Evolutionary conservation across 2,113 vertebrate species (phyloP).

Genomic region (Brachyhypopomus gauderio): DNA sequence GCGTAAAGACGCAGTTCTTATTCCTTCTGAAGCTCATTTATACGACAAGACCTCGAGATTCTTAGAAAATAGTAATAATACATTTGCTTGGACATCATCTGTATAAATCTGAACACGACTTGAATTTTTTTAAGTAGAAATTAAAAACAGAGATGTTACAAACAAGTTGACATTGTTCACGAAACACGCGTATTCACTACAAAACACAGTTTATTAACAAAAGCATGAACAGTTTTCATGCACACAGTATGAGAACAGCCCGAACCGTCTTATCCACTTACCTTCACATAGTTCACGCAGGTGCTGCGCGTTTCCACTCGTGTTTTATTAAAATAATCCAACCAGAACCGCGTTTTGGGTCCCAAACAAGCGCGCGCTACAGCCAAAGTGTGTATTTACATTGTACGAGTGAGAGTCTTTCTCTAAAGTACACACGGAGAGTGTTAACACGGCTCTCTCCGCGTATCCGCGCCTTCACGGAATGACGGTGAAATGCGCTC

Average conservation of each 20-base stretch:
- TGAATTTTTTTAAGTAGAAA: too few species aligned
- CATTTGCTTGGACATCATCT: too few species aligned
- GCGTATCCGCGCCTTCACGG: background rate
- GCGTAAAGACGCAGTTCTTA: background rate
- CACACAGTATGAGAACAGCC: background rate
- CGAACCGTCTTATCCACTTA: constrained; percentile 58
- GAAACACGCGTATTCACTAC: too few species aligned
- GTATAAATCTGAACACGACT: too few species aligned
- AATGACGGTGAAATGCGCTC: constrained; percentile 2
- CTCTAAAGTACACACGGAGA: too few species aligned
- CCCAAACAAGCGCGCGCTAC: background rate
- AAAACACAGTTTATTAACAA: too few species aligned
- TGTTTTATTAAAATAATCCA: constrained; percentile 66
- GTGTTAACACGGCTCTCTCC: too few species aligned
- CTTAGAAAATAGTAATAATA: too few species aligned
- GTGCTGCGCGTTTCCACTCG: constrained; percentile 58
- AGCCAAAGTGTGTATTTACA: background rate
- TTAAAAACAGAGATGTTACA: too few species aligned
- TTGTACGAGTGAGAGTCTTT: background rate
- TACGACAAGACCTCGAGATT: too few species aligned
- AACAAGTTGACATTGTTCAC: too few species aligned
- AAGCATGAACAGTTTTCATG: background rate
- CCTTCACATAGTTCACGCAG: constrained; percentile 75
- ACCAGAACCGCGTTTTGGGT: constrained; percentile 4
- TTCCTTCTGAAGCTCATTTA: too few species aligned